These are phyloP conservation scores for Heliconius eleuchia DNA, from an alignment of 1,140 invertebrate genomes.

Conservation along the genomic window DNA sequence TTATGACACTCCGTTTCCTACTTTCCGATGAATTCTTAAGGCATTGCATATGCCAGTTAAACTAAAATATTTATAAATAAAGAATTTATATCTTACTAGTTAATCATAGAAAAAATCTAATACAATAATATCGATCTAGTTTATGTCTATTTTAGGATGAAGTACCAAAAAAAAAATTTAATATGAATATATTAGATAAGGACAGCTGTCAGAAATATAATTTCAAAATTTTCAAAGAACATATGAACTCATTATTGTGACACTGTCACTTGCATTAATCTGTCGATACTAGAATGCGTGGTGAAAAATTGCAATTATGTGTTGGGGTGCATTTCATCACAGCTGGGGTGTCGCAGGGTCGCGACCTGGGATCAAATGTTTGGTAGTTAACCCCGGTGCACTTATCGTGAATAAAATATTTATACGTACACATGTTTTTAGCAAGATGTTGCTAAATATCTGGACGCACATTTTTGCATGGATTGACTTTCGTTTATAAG, in stretches of 20 bases:
- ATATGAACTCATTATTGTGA: constrained; percentile 30
- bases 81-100: not conserved
- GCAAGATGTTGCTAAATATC: not conserved
- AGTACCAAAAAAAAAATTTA: not conserved
- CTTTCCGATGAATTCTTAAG: too few species aligned
- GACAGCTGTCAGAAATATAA: not conserved
- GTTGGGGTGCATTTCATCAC: constrained; percentile 56
- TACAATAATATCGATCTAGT: not conserved
- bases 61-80: not conserved
- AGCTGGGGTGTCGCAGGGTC: constrained; percentile 49
- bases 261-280: constrained; percentile 32
- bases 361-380: constrained; percentile 54
- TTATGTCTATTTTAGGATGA: not conserved
- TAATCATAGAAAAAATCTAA: not conserved
- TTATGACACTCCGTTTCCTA: too few species aligned
- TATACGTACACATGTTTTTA: constrained; percentile 2
- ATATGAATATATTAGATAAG: not conserved
- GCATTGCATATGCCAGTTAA: too few species aligned
- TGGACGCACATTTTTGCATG: not conserved
- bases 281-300: constrained; percentile 44
- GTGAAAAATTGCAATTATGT: constrained; percentile 57
- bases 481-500: not conserved
- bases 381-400: constrained; percentile 42
- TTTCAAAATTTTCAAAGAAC: constrained; percentile 8
- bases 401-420: constrained; percentile 15